Evolutionary conservation across 1,140 invertebrate genomes (phyloP), one percentile per base, ranked within the genome.

Genomic region (Leptinotarsa lineolata): DNA sequence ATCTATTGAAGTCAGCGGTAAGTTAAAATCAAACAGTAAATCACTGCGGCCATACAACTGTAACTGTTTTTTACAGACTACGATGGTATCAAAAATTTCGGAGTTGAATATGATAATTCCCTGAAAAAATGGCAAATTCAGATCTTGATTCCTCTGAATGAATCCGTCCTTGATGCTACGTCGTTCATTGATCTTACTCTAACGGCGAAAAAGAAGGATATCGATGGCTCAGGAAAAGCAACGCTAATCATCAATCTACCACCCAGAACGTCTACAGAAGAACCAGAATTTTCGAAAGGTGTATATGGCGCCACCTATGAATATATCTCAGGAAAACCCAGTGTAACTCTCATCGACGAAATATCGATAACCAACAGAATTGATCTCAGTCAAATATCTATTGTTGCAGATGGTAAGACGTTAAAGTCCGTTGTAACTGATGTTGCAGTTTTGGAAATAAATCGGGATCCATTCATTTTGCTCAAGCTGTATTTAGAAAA

Each of bases 211-310:
- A 8, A 21, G 18, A 44, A 48, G 12, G 54, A 16, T 15, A n/a
- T 59, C 18, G 24, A 58, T 4, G 59, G 58, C 12, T 61, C 39
- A 13, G 61, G 21, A 24, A 64, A 60, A 64, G 69, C 72, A 58
- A 60, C 66, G 0, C 64, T 76, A 15, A 54, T 74, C 46, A 21
- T 76, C 13, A 71, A 76, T 39, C 61, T 76, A 22, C 75, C 75
- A 45, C 60, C 66, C 44, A 67, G 66, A 60, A 58, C n/a, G 15
- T 30, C 58, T n/a, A 39, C 54, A 64, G 54, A 45, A 5, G 58
- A n/a, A 39, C 69, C 69, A 4, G 44, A 13, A 61, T 71, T 71
- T 30, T 39, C 69, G 18, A 21, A 63, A 71, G 13, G 54, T 8
- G 60, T 61, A 30, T 71, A 63, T 44, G 11, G 5, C n/a, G 67